Evolutionary conservation across 2,888 invertebrate species (phyloP), one percentile per base, ranked within the genome.

Genomic region (Antheraea yamamai): DNA sequence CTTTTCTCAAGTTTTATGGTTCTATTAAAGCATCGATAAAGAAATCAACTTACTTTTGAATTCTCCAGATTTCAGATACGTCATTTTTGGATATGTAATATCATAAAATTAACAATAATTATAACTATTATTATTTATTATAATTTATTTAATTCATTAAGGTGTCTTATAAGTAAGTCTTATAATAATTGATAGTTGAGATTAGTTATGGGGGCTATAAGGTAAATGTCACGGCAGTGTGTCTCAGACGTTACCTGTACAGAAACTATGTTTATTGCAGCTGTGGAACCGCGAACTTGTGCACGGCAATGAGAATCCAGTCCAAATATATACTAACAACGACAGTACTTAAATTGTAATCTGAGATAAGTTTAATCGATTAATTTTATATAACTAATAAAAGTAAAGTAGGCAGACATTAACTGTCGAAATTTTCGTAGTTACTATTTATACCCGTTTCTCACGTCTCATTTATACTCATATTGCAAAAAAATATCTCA

Each of bases 251-350:
- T 86, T 91, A 90, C 92, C 91, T 92, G 92, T 84, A 87, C 86
- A 85, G 86, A 89, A 92, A 92, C 92, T 90, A 92, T 93, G 91
- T 92, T 89, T 92, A 92, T 91, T 89, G 91, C 89, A 82, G 83
- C 83, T 80, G 84, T 87, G 85, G 85, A 86, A 89, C 90, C 88
- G 82, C 88, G 86, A 89, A 89, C 88, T 90, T 89, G 88, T 87
- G 88, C 86, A 84, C 84, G 81, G 84, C 87, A 85, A 85, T 85
- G 89, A 88, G 89, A 91, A 91, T 92, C 90, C 85, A 86, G 83
- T 87, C 82, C 83, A 89, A 88, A 87, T 86, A 86, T 86, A 87
- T 84, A 86, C 86, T 87, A 73, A 73, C 58, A 61, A 84, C 84
- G 86, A 87, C 86, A 81, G 83, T 80, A 80, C 77, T 82, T 81